Conservation (phyloP, 2,888 invertebrate species). For the Heliconius erato region DNA sequence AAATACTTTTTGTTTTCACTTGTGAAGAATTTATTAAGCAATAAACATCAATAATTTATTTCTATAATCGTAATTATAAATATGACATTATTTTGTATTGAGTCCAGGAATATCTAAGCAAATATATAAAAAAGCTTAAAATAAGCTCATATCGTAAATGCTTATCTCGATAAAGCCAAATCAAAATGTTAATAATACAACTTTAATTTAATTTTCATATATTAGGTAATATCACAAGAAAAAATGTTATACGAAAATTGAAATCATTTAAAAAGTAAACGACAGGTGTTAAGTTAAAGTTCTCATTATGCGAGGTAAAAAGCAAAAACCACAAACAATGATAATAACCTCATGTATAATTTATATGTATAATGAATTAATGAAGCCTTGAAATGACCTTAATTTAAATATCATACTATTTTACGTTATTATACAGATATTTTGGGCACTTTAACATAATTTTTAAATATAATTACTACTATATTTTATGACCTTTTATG, state of each 20-base stretch:
- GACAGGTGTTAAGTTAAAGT: conserved; percentile 42
- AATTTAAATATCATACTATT: conserved; percentile 80
- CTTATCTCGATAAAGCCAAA: background rate
- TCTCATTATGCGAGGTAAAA: conserved; percentile 47
- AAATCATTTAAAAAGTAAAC: conserved; percentile 42
- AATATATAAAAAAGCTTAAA: background rate
- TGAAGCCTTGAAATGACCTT: conserved; percentile 73
- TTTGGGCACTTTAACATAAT: conserved; percentile 53
- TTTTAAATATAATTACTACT: conserved; percentile 29
- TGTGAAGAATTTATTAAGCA: too few species aligned
- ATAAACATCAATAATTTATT: too few species aligned
- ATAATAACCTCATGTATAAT: conserved; percentile 81
- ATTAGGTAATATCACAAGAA: conserved; percentile 2
- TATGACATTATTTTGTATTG: too few species aligned
- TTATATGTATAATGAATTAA: conserved; percentile 73
- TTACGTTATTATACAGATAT: conserved; percentile 54
- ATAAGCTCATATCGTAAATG: background rate
- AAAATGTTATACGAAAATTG: background rate
- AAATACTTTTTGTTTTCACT: too few species aligned
- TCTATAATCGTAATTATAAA: too few species aligned
- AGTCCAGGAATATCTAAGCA: too few species aligned
- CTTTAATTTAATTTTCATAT: background rate
- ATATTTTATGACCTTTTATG: conserved; percentile 24
- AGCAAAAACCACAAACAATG: conserved; percentile 65
- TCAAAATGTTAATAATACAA: background rate